Percentiles rank a stretch among this genome's conserved stretches.
These are phyloP conservation scores for Nasonia giraulti DNA, from an alignment of 1,140 invertebrate species.

Conservation along the genomic window DNA sequence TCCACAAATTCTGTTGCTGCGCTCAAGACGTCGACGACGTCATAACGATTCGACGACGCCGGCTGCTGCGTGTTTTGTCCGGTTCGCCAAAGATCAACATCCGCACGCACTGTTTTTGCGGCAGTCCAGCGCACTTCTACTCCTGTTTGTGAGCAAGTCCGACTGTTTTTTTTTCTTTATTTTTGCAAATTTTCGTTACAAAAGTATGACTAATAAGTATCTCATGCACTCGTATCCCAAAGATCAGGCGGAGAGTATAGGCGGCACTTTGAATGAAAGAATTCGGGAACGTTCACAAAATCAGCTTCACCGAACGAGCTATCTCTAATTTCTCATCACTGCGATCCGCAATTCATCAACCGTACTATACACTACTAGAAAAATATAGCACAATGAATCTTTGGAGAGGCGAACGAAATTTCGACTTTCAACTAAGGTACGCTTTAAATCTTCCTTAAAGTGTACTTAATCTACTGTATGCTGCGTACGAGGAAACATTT, in stretches of 20 bases:
- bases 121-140: too few species aligned
- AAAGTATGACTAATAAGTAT: too few species aligned
- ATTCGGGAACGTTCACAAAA: neutral
- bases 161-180: too few species aligned
- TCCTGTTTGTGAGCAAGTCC: too few species aligned
- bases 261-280: too few species aligned
- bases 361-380: neutral
- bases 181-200: too few species aligned
- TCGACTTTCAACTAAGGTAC: constrained; percentile 22
- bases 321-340: neutral
- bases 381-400: neutral
- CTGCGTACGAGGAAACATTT: neutral
- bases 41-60: neutral
- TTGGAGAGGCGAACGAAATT: too few species aligned
- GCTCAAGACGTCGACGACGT: constrained; percentile 8
- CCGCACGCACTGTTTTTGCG: constrained; percentile 2
- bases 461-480: constrained; percentile 15
- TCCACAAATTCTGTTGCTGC: neutral
- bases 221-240: too few species aligned
- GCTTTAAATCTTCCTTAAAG: constrained; percentile 24
- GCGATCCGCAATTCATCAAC: neutral
- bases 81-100: neutral
- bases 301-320: neutral
- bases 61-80: neutral
- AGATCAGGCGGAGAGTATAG: too few species aligned